A percentile compares a stretch with the other conserved stretches of the same genome.
These are phyloP conservation scores for Paguma larvata DNA, from an alignment of 2,797 vertebrate genomes.

Conservation along the genomic window DNA sequence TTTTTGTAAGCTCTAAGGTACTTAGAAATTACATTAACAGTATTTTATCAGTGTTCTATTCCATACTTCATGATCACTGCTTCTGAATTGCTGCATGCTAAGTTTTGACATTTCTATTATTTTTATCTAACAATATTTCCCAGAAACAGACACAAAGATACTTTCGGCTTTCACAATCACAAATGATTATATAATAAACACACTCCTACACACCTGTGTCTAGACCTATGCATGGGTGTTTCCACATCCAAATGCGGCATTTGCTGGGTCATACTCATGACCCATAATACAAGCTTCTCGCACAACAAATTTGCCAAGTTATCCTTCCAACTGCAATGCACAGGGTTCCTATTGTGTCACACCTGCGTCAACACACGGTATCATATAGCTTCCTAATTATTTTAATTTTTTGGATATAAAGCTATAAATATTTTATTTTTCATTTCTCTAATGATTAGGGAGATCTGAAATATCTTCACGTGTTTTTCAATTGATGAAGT, in stretches of 20 bases:
- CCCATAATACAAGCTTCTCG: not conserved
- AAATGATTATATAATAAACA: not conserved
- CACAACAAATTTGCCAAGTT: not conserved
- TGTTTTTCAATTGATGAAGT: not conserved
- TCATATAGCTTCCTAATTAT: not conserved
- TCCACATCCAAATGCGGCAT: fast-evolving
- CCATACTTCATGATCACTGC: not conserved
- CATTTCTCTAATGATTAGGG: not conserved
- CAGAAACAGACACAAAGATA: not conserved
- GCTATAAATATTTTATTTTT: not conserved
- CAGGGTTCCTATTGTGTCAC: not conserved
- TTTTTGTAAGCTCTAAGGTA: not conserved
- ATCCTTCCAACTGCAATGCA: not conserved
- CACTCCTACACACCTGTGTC: too few species aligned
- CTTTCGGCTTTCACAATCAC: not conserved
- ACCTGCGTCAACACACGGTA: not conserved
- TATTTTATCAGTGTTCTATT: not conserved
- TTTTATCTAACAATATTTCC: not conserved
- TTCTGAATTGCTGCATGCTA: not conserved
- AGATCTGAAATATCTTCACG: not conserved
- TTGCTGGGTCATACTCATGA: not conserved
- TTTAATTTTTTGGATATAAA: not conserved
- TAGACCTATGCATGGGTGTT: fast-evolving
- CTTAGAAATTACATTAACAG: not conserved
- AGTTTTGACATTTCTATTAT: not conserved